Conservation (phyloP, 2,113 vertebrate genomes). For the Eidolon helvum region DNA sequence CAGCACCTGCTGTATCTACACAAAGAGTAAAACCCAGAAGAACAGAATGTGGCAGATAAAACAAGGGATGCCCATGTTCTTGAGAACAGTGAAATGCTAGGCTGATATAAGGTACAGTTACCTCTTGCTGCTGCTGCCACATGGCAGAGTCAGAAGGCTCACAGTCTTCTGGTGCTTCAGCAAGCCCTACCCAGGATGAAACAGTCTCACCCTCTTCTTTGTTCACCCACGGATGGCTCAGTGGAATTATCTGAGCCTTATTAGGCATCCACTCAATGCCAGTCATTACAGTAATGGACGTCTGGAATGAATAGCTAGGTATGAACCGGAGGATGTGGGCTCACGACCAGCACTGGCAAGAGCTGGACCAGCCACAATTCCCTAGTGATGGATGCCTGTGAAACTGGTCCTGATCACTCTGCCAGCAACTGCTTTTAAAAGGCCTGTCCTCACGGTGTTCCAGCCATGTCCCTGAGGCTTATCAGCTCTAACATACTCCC, state of each 20-base stretch:
- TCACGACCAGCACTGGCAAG: rapidly evolving
- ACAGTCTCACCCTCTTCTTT: too few species aligned
- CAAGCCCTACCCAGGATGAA: not conserved
- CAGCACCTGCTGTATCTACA: not conserved
- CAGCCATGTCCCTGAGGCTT: constrained; percentile 5
- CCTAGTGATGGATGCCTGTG: not conserved
- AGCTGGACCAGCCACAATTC: not conserved
- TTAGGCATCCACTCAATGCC: not conserved
- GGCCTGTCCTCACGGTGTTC: not conserved
- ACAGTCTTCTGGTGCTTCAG: rapidly evolving
- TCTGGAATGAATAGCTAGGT: not conserved
- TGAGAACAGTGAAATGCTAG: rapidly evolving
- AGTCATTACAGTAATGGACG: not conserved
- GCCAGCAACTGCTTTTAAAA: not conserved
- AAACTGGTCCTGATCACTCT: not conserved
- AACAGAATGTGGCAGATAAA: not conserved
- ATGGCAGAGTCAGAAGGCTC: rapidly evolving
- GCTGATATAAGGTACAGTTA: rapidly evolving
- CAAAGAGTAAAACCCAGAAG: not conserved
- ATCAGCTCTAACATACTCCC: constrained; percentile 57
- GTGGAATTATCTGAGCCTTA: not conserved
- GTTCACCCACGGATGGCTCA: not conserved
- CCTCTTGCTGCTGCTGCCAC: rapidly evolving
- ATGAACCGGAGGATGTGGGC: not conserved
- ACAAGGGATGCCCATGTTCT: rapidly evolving